These are phyloP conservation scores for Agrotis ipsilon DNA, from an alignment of 2,888 invertebrate genomes.

Conservation along the genomic window DNA sequence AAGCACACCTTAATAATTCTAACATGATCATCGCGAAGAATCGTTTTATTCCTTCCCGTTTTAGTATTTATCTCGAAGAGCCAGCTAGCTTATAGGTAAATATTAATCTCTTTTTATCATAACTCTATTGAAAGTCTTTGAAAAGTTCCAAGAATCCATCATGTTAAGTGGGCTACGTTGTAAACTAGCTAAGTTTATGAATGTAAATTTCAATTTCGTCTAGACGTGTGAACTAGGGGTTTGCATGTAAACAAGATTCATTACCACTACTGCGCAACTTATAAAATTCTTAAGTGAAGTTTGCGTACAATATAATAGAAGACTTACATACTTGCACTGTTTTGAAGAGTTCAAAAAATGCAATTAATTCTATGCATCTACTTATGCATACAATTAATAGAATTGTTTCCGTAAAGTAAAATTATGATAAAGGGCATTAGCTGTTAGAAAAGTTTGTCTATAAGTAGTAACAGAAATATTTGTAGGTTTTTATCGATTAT, in stretches of 20 bases:
- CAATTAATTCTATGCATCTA: not conserved
- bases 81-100: not conserved
- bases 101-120: not conserved
- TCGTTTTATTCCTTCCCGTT: too few species aligned
- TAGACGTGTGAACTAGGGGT: conserved; percentile 82
- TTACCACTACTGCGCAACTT: conserved; percentile 68
- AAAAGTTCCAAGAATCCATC: conserved; percentile 58
- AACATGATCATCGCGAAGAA: too few species aligned
- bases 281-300: conserved; percentile 43
- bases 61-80: too few species aligned
- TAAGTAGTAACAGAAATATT: too few species aligned
- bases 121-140: conserved; percentile 17
- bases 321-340: not conserved
- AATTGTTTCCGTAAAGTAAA: too few species aligned
- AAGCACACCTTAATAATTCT: too few species aligned
- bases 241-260: conserved; percentile 85
- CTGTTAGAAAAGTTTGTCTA: too few species aligned
- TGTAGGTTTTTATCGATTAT: too few species aligned
- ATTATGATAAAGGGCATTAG: too few species aligned
- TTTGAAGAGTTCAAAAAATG: not conserved
- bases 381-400: too few species aligned
- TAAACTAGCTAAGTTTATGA: conserved; percentile 73
- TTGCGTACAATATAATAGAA: conserved; percentile 7
- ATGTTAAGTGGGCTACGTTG: conserved; percentile 60
- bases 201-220: conserved; percentile 84